Conservation (phyloP, 2,797 vertebrate genomes). For the Poecilia velifera region DNA sequence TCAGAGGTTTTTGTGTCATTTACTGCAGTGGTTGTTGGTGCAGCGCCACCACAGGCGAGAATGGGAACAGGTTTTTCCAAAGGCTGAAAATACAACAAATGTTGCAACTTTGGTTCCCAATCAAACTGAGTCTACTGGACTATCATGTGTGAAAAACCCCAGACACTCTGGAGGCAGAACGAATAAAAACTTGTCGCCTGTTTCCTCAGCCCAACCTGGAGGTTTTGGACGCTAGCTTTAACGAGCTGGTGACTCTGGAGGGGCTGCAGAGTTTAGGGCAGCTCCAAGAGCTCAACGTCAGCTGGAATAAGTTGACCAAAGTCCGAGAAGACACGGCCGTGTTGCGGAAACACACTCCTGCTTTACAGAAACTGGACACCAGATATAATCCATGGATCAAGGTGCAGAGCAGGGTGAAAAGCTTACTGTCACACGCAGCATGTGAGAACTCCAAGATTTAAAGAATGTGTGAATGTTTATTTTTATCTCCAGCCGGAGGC, state of each 20-base stretch:
- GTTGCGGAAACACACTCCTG: slow-evolving; percentile 80
- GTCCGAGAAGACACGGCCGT: slow-evolving; percentile 76
- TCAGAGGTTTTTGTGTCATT: too few relatives aligned
- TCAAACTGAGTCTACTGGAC: too few relatives aligned
- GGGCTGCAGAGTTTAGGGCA: slow-evolving; percentile 80
- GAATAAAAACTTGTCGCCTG: not conserved
- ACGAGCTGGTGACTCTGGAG: slow-evolving; percentile 80
- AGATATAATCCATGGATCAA: slow-evolving; percentile 84
- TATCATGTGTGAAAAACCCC: too few relatives aligned
- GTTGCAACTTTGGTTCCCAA: too few relatives aligned
- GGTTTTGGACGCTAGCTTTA: slow-evolving; percentile 86
- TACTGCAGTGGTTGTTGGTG: too few relatives aligned
- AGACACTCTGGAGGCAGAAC: not conserved
- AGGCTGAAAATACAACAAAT: too few relatives aligned
- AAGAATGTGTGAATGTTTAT: slow-evolving; percentile 10
- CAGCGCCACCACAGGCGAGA: too few relatives aligned
- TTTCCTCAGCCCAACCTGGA: slow-evolving; percentile 81
- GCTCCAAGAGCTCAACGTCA: slow-evolving; percentile 83
- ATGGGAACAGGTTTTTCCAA: too few relatives aligned
- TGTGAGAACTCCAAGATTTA: not conserved
- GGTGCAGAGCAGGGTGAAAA: slow-evolving; percentile 51
- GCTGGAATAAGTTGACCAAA: slow-evolving; percentile 86
- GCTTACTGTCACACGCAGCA: not conserved
- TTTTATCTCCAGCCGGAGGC: slow-evolving; percentile 61
- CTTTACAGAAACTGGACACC: slow-evolving; percentile 78